A percentile compares a stretch with the other conserved stretches of the same genome.
Conservation (phyloP, 2,888 invertebrate species). For the Aphidius colemani region DNA sequence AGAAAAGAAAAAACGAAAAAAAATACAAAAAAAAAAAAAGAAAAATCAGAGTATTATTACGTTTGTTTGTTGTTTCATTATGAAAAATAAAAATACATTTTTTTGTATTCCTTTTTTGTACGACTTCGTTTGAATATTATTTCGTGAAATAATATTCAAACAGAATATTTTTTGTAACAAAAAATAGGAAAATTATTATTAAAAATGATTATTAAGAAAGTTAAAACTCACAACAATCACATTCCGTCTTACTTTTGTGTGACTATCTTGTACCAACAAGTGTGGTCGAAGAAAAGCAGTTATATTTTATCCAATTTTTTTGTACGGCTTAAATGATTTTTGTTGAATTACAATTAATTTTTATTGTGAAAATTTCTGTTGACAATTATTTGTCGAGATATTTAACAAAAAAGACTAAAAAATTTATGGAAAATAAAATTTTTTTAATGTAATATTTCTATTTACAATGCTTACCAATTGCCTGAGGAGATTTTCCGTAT, state of each 20-base stretch:
- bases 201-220: too few relatives aligned
- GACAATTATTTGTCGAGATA: too few relatives aligned
- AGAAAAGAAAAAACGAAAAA: background rate
- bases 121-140: slow-evolving; percentile 22
- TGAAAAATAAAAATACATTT: background rate
- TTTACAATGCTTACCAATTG: slow-evolving; percentile 54
- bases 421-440: slow-evolving; percentile 20
- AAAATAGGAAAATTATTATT: background rate
- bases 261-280: too few relatives aligned
- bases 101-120: slow-evolving; percentile 33
- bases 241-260: too few relatives aligned
- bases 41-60: slow-evolving; percentile 4
- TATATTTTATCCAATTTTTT: too few relatives aligned
- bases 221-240: too few relatives aligned
- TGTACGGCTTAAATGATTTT: too few relatives aligned
- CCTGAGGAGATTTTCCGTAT: slow-evolving; percentile 55
- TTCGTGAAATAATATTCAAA: slow-evolving; percentile 27
- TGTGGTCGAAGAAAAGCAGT: too few relatives aligned
- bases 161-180: slow-evolving; percentile 22
- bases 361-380: too few relatives aligned
- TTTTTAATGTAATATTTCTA: slow-evolving; percentile 50
- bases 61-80: slow-evolving; percentile 8
- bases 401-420: background rate
- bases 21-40: slow-evolving; percentile 16
- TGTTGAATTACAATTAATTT: too few relatives aligned